phyloP scores from a whole-genome alignment of 2,888 invertebrate genomes.

The Nyleta sp. region DNA sequence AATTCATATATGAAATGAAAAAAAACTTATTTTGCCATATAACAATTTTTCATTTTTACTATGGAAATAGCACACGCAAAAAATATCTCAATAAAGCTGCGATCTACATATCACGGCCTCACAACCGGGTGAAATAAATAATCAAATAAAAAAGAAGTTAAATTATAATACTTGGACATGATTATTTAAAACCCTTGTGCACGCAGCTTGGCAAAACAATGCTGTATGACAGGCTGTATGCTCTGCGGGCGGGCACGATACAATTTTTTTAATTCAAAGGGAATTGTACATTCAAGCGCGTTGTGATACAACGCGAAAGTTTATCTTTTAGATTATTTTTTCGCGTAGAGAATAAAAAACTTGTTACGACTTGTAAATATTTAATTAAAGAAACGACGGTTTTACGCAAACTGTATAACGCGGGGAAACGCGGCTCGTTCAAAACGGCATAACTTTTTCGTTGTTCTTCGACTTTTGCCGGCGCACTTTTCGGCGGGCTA shows the following conservation, averaged over 20 bases:
- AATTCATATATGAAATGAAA: too few species aligned
- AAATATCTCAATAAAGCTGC: too few species aligned
- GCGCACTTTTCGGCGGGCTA: too few species aligned
- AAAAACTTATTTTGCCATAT: too few species aligned
- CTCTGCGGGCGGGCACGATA: conserved; percentile 32
- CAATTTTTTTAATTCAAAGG: conserved; percentile 59
- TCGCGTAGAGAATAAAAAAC: conserved; percentile 38
- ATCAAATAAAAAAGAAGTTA: too few species aligned
- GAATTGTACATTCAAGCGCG: conserved; percentile 46
- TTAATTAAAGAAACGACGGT: conserved; percentile 41
- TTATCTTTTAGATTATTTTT: conserved; percentile 46
- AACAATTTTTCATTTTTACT: too few species aligned
- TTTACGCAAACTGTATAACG: conserved; percentile 21
- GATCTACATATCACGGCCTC: too few species aligned
- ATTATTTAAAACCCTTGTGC: conserved; percentile 37
- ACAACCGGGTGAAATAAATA: too few species aligned
- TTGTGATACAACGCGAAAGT: conserved; percentile 28
- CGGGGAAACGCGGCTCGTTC: not conserved
- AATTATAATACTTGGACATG: conserved; percentile 10
- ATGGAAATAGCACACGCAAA: too few species aligned
- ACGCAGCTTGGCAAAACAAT: conserved; percentile 35
- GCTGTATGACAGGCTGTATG: conserved; percentile 45
- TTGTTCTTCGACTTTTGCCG: too few species aligned
- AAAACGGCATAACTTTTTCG: too few species aligned
- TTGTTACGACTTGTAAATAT: conserved; percentile 48